Evolutionary conservation across 2,888 invertebrate species (phyloP).

Genomic region (Drosophila nr. fundita): DNA sequence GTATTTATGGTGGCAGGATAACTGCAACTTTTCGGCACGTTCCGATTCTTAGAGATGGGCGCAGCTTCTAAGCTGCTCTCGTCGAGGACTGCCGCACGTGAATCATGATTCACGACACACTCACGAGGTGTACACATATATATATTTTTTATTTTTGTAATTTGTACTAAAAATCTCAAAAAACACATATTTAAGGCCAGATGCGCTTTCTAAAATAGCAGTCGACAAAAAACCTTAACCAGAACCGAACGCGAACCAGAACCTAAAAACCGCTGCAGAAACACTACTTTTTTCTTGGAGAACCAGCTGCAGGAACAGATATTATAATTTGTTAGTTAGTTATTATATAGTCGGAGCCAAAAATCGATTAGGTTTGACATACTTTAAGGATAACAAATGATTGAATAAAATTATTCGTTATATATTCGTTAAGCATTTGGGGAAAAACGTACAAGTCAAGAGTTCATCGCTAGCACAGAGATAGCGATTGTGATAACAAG

Average conservation of each 20-base stretch:
- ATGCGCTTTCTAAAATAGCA: too few relatives aligned
- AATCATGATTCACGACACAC: neutral
- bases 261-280: neutral
- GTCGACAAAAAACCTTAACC: neutral
- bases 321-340: neutral
- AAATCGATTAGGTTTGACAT: neutral
- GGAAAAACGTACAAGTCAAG: neutral
- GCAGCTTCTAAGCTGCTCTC: neutral
- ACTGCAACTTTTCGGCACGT: constrained; percentile 31
- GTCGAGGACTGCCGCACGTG: neutral
- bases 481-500: neutral
- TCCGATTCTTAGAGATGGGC: constrained; percentile 13
- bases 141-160: too few relatives aligned
- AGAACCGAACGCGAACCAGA: neutral
- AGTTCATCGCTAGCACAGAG: constrained; percentile 9
- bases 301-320: neutral
- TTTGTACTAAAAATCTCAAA: neutral
- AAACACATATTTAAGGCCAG: neutral
- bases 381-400: neutral
- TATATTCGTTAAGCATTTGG: neutral
- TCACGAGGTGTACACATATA: neutral
- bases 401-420: neutral
- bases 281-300: neutral
- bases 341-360: neutral
- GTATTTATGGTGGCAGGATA: constrained; percentile 48